Base-by-base conservation (phyloP, 2,113 vertebrate species). In the Calyptomena viridis region DNA sequence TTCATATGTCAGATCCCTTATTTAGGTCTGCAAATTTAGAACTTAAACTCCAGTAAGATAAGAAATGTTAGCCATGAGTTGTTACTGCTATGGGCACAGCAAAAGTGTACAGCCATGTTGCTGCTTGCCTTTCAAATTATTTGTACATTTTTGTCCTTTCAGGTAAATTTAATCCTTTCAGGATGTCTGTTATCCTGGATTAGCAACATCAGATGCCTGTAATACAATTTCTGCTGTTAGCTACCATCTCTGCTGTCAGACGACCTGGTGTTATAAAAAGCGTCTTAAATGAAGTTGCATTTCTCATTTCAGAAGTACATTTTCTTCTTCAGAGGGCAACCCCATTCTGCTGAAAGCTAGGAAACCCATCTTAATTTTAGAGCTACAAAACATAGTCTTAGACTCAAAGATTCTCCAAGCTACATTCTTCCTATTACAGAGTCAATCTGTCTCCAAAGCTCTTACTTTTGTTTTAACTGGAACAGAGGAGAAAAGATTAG, bases 401-500 rank as follows among this genome's bases (percentile, higher is more conserved):
- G n/a, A 62, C n/a, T 77, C 25, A 78, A 86, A 74, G 27, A 52
- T 88, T 72, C 56, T 84, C n/a, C 23, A 35, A 80, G 75, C 28
- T 37, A 33, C 49, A n/a, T 25, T 91, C 92, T 94, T 95, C 42
- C 60, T 89, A 56, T 60, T 95, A 88, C 31, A 40, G n/a, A 68
- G 31, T 74, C 76, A 84, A 66, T 82, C 73, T 85, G 74, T 56
- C 53, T 88, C 76, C 53, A 78, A 81, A 84, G 83, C 11, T 81
- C 76, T 75, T 68, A 37, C 73, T 90, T 94, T 96, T 91, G 59
- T 90, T 95, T 96, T 76, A 95, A 76, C n/a, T 95, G 93, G 94
- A 95, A 87, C 59, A 94, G 68, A 89, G 24, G 9, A 92, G 66
- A 74, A 93, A 84, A 96, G 79, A 88, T 78, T 90, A 96, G 71